A percentile compares a stretch with the other conserved stretches of the same genome.
These are phyloP conservation scores for Hyla sarda DNA, from an alignment of 2,113 vertebrate genomes.

Conservation along the genomic window DNA sequence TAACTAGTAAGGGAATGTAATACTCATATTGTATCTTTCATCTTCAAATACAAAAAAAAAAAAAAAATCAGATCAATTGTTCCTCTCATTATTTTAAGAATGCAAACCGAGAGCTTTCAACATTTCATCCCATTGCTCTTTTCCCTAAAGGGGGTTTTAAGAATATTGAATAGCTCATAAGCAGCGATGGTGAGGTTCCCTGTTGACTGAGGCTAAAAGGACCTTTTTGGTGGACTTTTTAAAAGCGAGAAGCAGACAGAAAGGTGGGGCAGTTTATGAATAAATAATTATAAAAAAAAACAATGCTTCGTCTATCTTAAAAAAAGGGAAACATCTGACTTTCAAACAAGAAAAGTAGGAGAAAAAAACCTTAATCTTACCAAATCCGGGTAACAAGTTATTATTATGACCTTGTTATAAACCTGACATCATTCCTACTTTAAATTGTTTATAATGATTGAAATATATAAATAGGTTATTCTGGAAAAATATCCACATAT, in stretches of 20 bases:
- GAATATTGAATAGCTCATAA: constrained; percentile 3
- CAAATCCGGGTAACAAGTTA: not conserved
- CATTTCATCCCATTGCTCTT: not conserved
- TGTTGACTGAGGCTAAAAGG: constrained; percentile 10
- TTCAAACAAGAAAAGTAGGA: not conserved
- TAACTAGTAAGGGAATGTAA: not conserved
- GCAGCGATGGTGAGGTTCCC: not conserved
- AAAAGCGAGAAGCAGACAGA: not conserved
- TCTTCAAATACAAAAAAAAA: not conserved
- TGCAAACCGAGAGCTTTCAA: not conserved
- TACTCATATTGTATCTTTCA: not conserved
- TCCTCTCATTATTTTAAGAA: constrained; percentile 13
- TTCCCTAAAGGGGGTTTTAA: not conserved
- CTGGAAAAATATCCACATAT: too few species aligned
- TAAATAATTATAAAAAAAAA: not conserved
- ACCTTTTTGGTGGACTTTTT: not conserved
- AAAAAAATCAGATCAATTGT: not conserved
- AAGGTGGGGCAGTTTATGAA: not conserved
- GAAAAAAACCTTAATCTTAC: not conserved
- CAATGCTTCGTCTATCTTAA: not conserved
- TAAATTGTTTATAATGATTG: too few species aligned
- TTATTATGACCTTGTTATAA: too few species aligned
- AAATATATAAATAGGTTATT: too few species aligned
- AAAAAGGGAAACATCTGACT: not conserved
- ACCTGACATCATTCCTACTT: too few species aligned